Conservation (phyloP, 2,797 vertebrate genomes). For the Sphenodon punctatus region DNA sequence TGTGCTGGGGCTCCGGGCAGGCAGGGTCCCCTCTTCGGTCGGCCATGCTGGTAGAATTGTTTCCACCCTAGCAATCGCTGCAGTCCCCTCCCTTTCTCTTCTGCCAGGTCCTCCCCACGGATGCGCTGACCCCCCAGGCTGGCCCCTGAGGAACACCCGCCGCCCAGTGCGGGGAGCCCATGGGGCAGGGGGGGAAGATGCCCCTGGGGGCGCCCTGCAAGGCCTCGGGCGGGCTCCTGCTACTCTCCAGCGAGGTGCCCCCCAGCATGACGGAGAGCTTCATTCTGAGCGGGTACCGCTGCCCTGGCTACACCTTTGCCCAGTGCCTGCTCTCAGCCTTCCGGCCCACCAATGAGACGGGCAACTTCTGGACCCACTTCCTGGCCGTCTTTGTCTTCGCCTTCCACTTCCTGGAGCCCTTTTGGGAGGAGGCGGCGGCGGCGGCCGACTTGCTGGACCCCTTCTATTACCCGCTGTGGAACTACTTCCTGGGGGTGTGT, state of each 20-base stretch:
- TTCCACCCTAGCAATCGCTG: not conserved
- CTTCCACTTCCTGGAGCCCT: constrained; percentile 77
- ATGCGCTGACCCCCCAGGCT: not conserved
- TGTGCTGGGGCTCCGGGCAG: not conserved
- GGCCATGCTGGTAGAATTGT: not conserved
- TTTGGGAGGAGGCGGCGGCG: constrained; percentile 63
- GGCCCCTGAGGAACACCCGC: not conserved
- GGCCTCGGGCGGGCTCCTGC: constrained; percentile 51
- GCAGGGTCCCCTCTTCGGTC: not conserved
- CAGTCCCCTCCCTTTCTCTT: not conserved
- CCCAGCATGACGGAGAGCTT: constrained; percentile 79
- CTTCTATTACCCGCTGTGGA: constrained; percentile 83
- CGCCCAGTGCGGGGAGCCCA: not conserved
- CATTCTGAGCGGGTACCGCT: constrained; percentile 83
- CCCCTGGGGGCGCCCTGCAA: not conserved
- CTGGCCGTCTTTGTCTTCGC: constrained; percentile 80
- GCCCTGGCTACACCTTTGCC: constrained; percentile 79
- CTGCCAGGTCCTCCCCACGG: not conserved
- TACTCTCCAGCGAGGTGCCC: constrained; percentile 79
- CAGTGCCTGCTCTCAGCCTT: constrained; percentile 82
- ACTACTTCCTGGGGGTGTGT: constrained; percentile 78
- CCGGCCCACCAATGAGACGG: constrained; percentile 84
- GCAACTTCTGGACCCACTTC: constrained; percentile 87
- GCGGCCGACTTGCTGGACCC: constrained; percentile 22
- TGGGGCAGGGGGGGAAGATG: not conserved